Conservation (phyloP, 2,113 vertebrate genomes). For the Ramphastos sulfuratus region DNA sequence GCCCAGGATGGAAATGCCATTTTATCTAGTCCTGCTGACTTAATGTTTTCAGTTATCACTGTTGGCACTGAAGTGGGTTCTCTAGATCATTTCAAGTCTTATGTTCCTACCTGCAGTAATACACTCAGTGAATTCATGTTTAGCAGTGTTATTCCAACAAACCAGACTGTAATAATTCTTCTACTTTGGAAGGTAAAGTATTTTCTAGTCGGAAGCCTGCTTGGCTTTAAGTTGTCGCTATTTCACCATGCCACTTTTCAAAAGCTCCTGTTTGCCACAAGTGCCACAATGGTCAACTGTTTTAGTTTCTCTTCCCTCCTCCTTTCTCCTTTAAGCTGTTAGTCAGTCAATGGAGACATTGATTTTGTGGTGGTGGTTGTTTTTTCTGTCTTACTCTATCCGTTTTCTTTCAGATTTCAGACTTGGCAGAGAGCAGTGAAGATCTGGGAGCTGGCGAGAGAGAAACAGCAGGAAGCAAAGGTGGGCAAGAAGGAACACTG, state of each 20-base stretch:
- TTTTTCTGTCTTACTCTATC: neutral
- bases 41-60: neutral
- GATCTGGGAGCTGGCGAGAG: neutral
- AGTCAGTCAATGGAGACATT: neutral
- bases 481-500: conserved; percentile 11
- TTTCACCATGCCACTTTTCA: neutral
- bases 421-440: conserved; percentile 22
- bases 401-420: conserved; percentile 23
- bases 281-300: neutral
- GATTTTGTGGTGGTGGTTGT: neutral
- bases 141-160: neutral
- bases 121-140: neutral
- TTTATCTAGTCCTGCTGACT: neutral
- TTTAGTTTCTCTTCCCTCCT: neutral
- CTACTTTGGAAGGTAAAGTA: neutral
- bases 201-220: neutral
- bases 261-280: neutral
- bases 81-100: neutral
- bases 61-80: neutral
- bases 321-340: neutral
- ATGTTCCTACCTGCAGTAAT: neutral
- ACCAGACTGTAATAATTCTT: neutral
- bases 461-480: conserved; percentile 50
- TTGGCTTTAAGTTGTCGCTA: neutral
- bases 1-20: neutral